Percentiles rank a stretch among this genome's conserved stretches.
phyloP scores from a whole-genome alignment of 2,797 vertebrate genomes.

The Phrynocephalus vlangalii region DNA sequence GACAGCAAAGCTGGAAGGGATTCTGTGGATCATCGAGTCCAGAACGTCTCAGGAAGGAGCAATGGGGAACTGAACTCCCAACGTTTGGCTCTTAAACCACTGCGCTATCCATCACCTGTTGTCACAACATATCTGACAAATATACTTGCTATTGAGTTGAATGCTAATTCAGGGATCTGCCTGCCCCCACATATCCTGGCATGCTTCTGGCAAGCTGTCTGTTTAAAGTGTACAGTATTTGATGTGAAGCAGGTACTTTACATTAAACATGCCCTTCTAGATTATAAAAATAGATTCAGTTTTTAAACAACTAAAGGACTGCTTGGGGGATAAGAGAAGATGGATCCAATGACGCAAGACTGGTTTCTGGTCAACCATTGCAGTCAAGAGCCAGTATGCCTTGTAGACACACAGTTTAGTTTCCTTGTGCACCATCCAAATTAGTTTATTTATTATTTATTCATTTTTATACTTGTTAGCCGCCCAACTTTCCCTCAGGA shows the following conservation, averaged over 20 bases:
- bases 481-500: too few species aligned
- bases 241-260: background rate
- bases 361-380: background rate
- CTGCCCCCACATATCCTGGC: background rate
- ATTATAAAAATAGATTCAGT: background rate
- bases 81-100: too few species aligned
- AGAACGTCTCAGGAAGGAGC: too few species aligned
- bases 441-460: too few species aligned
- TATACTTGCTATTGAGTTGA: background rate
- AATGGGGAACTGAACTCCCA: too few species aligned
- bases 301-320: background rate
- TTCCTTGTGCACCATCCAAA: background rate
- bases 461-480: too few species aligned
- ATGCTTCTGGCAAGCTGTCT: background rate
- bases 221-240: background rate
- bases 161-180: background rate
- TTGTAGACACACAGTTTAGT: background rate
- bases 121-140: background rate
- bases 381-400: background rate
- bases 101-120: background rate
- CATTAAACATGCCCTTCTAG: background rate
- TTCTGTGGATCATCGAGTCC: too few species aligned
- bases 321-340: background rate
- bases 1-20: too few species aligned
- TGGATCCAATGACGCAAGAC: background rate